Base-by-base conservation (phyloP, 2,113 vertebrate species). In the Rhinolophus sinicus region DNA sequence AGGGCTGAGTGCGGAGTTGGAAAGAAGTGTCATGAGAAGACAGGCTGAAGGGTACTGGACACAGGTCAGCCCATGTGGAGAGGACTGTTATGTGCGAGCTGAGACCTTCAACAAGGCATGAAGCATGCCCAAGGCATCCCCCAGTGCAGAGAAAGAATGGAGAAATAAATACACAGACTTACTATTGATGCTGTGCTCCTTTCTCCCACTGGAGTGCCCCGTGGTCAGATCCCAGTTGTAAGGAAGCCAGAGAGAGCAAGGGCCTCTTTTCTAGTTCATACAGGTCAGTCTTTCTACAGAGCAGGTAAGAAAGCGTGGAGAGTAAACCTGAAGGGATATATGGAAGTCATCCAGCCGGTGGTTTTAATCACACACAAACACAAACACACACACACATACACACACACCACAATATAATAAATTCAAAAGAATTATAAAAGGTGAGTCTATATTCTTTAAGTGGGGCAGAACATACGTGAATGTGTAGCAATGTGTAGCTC, bases 161-260 rank as follows among this genome's bases (percentile, higher is more conserved):
- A 33, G 3, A 10, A 38, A 22, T 2, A 18, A 50, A 8, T 0
- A 54, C 9, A 19, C 26, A 50, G 40, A 75, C 24, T 87, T 22
- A 10, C 6, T 16, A 2, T 10, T 0, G 2, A 11, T 2, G 6
- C 0, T 58, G 8, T 52, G 1, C 13, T 60, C 2, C 12, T 26
- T 13, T 56, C 2, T 26, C 40, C 62, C 13, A 2, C 24, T n/a
- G 14, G 15, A 12, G 0, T 0, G 5, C 12, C 3, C 2, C 21
- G 15, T 12, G 40, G 28, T 21, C 64, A 85, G 26, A 10, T 5
- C 16, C 50, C 50, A 75, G 15, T 13, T 60, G 24, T 56, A 64
- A 50, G 12, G 47, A 50, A 62, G 2, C 54, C 64, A 56, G n/a
- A 75, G n/a, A 75, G 7, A 21, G 6, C 33, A 52, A 58, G 40